Evolutionary conservation across 2,888 invertebrate genomes (phyloP).

Genomic region (Minunthozetes semirufus): DNA sequence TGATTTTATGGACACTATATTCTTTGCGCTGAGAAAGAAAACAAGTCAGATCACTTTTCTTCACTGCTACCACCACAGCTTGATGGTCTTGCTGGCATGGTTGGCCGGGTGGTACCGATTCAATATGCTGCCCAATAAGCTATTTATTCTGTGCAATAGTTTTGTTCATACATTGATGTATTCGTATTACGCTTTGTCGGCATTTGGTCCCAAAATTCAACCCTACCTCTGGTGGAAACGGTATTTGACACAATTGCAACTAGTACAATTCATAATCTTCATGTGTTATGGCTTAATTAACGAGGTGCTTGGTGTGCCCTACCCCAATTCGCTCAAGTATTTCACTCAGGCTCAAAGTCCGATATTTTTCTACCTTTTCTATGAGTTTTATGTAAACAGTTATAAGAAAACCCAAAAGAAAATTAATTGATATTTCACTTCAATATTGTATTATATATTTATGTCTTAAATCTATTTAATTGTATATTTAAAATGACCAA

Average conservation of each 20-base stretch:
- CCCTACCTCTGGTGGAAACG: constrained; percentile 38
- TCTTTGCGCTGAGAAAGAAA: constrained; percentile 37
- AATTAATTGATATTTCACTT: too few relatives aligned
- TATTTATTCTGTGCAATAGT: constrained; percentile 33
- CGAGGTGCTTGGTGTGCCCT: too few relatives aligned
- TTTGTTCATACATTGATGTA: constrained; percentile 37
- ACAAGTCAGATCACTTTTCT: constrained; percentile 27
- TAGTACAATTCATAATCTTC: constrained; percentile 38
- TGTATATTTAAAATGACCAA: too few relatives aligned
- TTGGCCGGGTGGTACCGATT: constrained; percentile 15
- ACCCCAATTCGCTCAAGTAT: too few relatives aligned
- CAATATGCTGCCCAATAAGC: background rate
- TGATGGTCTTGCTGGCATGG: constrained; percentile 32
- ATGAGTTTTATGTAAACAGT: too few relatives aligned
- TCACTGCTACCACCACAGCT: constrained; percentile 35
- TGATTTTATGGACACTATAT: constrained; percentile 36
- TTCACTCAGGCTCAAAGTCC: too few relatives aligned
- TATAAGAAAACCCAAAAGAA: too few relatives aligned
- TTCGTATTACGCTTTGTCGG: constrained; percentile 37
- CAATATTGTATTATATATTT: too few relatives aligned
- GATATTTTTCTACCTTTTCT: too few relatives aligned
- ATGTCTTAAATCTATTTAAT: too few relatives aligned
- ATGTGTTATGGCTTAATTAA: too few relatives aligned
- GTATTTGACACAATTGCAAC: constrained; percentile 37
- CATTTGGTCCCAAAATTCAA: constrained; percentile 35